A percentile compares a stretch with the other conserved stretches of the same genome.
These are phyloP conservation scores for Numenius arquata DNA, from an alignment of 2,113 vertebrate species.

Conservation along the genomic window DNA sequence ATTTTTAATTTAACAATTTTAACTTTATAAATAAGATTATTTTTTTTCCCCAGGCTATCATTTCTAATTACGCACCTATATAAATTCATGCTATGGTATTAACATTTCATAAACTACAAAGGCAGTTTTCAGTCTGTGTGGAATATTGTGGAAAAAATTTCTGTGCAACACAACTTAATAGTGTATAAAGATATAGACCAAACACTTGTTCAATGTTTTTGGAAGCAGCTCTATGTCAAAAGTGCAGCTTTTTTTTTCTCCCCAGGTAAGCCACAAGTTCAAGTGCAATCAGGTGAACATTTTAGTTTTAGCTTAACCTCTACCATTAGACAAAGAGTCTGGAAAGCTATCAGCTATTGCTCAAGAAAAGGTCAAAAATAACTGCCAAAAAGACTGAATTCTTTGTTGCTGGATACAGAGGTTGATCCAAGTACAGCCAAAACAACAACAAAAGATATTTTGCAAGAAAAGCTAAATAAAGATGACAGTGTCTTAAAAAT, in stretches of 20 bases:
- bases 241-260: neutral
- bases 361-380: conserved; percentile 45
- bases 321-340: neutral
- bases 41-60: conserved; percentile 45
- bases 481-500: neutral
- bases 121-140: conserved; percentile 34
- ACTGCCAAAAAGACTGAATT: neutral
- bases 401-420: neutral
- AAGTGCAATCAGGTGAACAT: conserved; percentile 8
- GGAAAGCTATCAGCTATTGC: conserved; percentile 11
- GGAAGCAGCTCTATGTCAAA: neutral
- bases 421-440: neutral
- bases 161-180: conserved; percentile 33
- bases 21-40: conserved; percentile 59
- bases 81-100: conserved; percentile 53
- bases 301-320: conserved; percentile 37
- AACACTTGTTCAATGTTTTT: neutral
- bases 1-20: conserved; percentile 65
- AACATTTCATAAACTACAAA: conserved; percentile 62
- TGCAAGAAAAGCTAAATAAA: neutral
- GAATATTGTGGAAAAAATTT: conserved; percentile 1
- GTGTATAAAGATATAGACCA: conserved; percentile 23
- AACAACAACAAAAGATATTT: neutral
- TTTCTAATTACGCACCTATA: conserved; percentile 67
- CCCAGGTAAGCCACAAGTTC: neutral